Evolutionary conservation across 2,888 invertebrate genomes (phyloP), one percentile per base, ranked within the genome.

Genomic region (Nemotelus nigrinus): DNA sequence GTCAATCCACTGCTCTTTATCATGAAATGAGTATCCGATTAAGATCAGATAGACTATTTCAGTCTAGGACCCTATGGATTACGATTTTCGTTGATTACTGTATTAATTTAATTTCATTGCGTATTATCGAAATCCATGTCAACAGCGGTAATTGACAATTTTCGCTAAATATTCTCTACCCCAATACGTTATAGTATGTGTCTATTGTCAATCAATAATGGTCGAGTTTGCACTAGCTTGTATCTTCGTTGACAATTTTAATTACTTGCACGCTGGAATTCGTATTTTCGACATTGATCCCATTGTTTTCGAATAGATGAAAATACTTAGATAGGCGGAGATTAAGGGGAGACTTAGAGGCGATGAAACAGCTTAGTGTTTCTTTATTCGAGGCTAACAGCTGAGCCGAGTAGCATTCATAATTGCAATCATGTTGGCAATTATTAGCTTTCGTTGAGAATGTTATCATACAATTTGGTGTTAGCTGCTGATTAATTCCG

Each of bases 381-480:
- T 72, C 60, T 60, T 43, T 7, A 63, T 63, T 71, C 41, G n/a
- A 4, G 57, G 55, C n/a, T 71, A 6, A 25, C 2, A 2, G 53
- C n/a, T 43, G 57, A 57, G 43, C 71, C 43, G 58, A 25, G 58
- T 58, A 41, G 60, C 47, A 57, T 60, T 72, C 25, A 60, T 60
- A 72, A 72, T 58, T 72, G 72, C 72, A 72, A 72, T 72, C 60
- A 72, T 72, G 72, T 47, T 72, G 44, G 45, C 58, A 72, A 72
- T 72, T 72, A 72, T 72, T 72, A 72, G 47, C 60, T 45, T 39
- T 72, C 6, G 58, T 41, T 53, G 47, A 53, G 58, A 58, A 72
- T 72, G 45, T 60, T 60, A 72, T 60, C 72, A 72, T 58, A 47
- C 60, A 72, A 72, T 72, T 72, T 72, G 60, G 60, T 72, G 45